A percentile compares a stretch with the other conserved stretches of the same genome.
Conservation (phyloP, 2,888 invertebrate genomes). For the Deilephila elpenor region DNA sequence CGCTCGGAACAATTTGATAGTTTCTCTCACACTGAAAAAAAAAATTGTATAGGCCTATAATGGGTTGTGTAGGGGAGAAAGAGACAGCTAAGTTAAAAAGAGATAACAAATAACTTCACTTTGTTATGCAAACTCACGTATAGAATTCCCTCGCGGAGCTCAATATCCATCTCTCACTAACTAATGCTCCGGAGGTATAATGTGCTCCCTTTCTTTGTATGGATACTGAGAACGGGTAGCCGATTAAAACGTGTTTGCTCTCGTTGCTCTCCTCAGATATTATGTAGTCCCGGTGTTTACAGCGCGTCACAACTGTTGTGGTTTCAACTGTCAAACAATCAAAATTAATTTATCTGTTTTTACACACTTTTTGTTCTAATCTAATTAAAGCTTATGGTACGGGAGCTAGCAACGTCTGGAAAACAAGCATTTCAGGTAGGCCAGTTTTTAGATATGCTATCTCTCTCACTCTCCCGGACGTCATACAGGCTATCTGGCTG, state of each 20-base stretch:
- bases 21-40: slow-evolving; percentile 65
- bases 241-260: slow-evolving; percentile 42
- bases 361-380: neutral
- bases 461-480: too few relatives aligned
- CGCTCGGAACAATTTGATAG: slow-evolving; percentile 64
- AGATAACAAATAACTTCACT: neutral
- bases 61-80: neutral
- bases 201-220: slow-evolving; percentile 71
- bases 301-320: slow-evolving; percentile 29
- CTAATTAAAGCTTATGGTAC: neutral
- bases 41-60: neutral
- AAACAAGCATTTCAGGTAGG: too few relatives aligned
- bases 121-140: slow-evolving; percentile 56
- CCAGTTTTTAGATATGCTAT: too few relatives aligned
- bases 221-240: slow-evolving; percentile 70
- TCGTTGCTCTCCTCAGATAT: slow-evolving; percentile 39
- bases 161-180: slow-evolving; percentile 67
- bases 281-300: slow-evolving; percentile 42
- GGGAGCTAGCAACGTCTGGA: too few relatives aligned
- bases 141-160: slow-evolving; percentile 69
- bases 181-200: slow-evolving; percentile 67
- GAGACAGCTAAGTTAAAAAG: neutral
- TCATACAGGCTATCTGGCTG: too few relatives aligned
- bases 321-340: slow-evolving; percentile 13
- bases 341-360: neutral